Base-by-base conservation (phyloP, 2,797 vertebrate species). In the Harpia harpyja region DNA sequence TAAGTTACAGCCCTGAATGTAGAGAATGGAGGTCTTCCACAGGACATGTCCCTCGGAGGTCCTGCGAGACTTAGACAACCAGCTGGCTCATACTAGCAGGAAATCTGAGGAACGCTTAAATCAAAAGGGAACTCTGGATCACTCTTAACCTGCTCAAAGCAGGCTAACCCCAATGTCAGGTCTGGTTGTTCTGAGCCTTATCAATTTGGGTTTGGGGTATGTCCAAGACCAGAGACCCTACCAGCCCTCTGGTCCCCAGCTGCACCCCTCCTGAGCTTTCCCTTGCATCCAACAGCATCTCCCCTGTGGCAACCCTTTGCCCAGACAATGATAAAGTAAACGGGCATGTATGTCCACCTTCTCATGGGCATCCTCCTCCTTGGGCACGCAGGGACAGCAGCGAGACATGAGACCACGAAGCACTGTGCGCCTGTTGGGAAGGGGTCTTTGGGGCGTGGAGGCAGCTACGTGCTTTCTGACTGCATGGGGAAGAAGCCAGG, bases 371-470 rank as follows among this genome's bases (percentile, higher is more conserved):
- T 69, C 32, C 12, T 74, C 30, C 21, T 91, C 15, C 41, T 41
- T 51, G 57, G 35, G 33, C 48, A 14, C 30, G n/a, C 18, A 33
- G 73, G 27, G 24, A 23, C 41, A 22, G n/a, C 24, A 49, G 48
- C 0, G 2, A 81, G 33, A 54, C 0, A 0, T 8, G n/a, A 72
- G 32, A 25, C 63, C 53, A 33, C 5, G 9, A 78, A n/a, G 28
- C 17, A 15, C 33, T 7, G 10, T 33, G 41, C 1, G 7, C 13
- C 24, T 3, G 0, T 3, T 33, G 35, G 32, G 24, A 87, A 57
- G 27, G 48, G n/a, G 25, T 78, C 61, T 60, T 37, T n/a, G 37
- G 23, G 12, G 22, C 0, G 0, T 19, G 23, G 12, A 78, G 18
- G 25, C 23, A 53, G 67, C 37, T 72, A 10, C 2, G 2, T 59